These are phyloP conservation scores for Palythoa grandis DNA, from an alignment of 92 coral and sea anemone species.

Conservation along the genomic window DNA sequence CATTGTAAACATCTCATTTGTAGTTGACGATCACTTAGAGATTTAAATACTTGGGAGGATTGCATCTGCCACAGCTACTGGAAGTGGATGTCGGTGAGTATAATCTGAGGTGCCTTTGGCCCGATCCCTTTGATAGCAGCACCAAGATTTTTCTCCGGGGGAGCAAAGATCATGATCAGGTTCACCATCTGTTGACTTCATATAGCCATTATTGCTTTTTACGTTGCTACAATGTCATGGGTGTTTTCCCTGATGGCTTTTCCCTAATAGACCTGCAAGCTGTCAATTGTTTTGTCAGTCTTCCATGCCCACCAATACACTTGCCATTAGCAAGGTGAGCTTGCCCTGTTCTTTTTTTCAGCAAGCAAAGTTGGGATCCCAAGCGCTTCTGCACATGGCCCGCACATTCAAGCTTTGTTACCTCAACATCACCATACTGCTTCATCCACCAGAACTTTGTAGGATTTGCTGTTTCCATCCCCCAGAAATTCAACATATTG, in stretches of 20 bases:
- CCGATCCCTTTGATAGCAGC: background rate
- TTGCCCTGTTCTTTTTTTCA: constrained; percentile 49
- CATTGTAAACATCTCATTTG: constrained; percentile 54
- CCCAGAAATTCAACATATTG: constrained; percentile 58
- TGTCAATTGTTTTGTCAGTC: constrained; percentile 42
- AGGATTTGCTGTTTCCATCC: constrained; percentile 58
- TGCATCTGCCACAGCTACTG: constrained; percentile 54
- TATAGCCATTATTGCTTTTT: constrained; percentile 63
- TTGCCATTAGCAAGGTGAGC: constrained; percentile 47
- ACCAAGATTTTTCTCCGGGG: background rate
- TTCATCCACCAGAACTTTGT: constrained; percentile 37
- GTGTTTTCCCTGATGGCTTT: constrained; percentile 55
- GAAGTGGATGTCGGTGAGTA: constrained; percentile 38
- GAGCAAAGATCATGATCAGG: constrained; percentile 52
- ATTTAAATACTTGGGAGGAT: constrained; percentile 42
- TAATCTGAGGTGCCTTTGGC: constrained; percentile 20
- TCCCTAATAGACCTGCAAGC: constrained; percentile 60
- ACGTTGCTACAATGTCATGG: constrained; percentile 38
- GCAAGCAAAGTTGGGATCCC: constrained; percentile 63
- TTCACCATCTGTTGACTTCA: constrained; percentile 54
- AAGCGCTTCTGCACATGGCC: constrained; percentile 66
- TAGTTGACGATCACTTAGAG: constrained; percentile 29
- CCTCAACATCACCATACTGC: constrained; percentile 50
- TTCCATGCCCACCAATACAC: constrained; percentile 55
- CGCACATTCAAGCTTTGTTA: constrained; percentile 57